Evolutionary conservation across 2,888 invertebrate genomes (phyloP).

Genomic region (Chrysodeixis includens): DNA sequence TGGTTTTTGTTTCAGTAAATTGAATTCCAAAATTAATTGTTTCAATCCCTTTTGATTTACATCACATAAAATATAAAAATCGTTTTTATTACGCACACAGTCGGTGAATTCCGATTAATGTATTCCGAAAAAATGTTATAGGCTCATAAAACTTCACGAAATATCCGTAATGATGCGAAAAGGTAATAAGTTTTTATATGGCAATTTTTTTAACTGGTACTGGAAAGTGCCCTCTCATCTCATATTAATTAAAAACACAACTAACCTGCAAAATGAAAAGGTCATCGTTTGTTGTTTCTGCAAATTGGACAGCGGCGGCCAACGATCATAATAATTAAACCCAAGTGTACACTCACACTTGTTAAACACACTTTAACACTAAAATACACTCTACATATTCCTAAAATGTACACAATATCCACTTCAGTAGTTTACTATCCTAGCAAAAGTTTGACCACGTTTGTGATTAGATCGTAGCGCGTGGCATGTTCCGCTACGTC

Average conservation of each 20-base stretch:
- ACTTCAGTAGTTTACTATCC: conserved; percentile 50
- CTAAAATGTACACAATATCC: conserved; percentile 57
- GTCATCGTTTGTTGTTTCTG: conserved; percentile 80
- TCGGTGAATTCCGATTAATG: conserved; percentile 43
- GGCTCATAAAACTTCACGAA: conserved; percentile 49
- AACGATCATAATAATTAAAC: conserved; percentile 67
- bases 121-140: conserved; percentile 39
- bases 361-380: conserved; percentile 63
- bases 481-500: conserved; percentile 64
- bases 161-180: conserved; percentile 32
- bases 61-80: conserved; percentile 51
- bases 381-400: conserved; percentile 61
- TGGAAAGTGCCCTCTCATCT: conserved; percentile 55
- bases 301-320: conserved; percentile 70
- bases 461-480: conserved; percentile 64
- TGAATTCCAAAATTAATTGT: conserved; percentile 8
- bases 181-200: conserved; percentile 54
- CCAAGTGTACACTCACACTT: conserved; percentile 68
- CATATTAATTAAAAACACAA: conserved; percentile 81
- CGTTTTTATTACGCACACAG: conserved; percentile 39
- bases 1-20: conserved; percentile 5
- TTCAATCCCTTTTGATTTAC: conserved; percentile 31
- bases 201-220: conserved; percentile 25
- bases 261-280: conserved; percentile 84
- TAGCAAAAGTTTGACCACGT: conserved; percentile 63